Base-by-base conservation (phyloP, 2,888 invertebrate genomes). In the Pachydiplax longipennis region DNA sequence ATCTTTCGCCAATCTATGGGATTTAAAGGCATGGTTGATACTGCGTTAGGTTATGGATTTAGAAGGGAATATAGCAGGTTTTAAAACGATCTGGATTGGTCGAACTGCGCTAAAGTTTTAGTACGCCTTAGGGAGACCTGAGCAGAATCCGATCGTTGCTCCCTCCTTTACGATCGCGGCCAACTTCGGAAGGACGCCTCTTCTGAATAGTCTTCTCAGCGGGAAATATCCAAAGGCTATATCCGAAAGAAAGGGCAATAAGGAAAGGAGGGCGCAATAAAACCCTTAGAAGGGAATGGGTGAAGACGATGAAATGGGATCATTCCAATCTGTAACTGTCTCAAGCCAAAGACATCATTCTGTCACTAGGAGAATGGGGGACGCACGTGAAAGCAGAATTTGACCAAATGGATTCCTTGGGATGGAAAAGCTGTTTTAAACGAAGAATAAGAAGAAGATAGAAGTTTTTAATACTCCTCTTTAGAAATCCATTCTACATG, bases 21-120 rank as follows among this genome's bases (percentile, higher is more conserved):
- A 37, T 37, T 37, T 37, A 37, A 37, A 37, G 53, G 53, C 53
- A 83, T 83, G 53, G 53, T 83, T 83, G 83, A 83, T 48, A 48
- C 83, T 83, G 13, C 83, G 83, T 83, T 83, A 83, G 83, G 83
- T 83, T 83, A 83, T 83, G 53, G 83, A 53, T 83, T 83, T 83
- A 83, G 83, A 25, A 83, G 31, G 58, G 53, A 83, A 83, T 83
- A 53, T 58, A 15, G 83, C 53, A 22, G 58, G 35, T 35, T 35
- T 83, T 58, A 83, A 83, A 83, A 83, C 83, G 53, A 83, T 83
- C 58, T 58, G 58, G 58, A 83, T 83, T 58, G 83, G 83, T 58
- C 18, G 58, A 83, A 35, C 83, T 35, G 83, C 35, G 10, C 83
- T 83, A 18, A 83, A 83, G 58, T 58, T 83, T 83, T 58, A 83